phyloP scores from a whole-genome alignment of 2,888 invertebrate species.

The Trichogramma evanescens region DNA sequence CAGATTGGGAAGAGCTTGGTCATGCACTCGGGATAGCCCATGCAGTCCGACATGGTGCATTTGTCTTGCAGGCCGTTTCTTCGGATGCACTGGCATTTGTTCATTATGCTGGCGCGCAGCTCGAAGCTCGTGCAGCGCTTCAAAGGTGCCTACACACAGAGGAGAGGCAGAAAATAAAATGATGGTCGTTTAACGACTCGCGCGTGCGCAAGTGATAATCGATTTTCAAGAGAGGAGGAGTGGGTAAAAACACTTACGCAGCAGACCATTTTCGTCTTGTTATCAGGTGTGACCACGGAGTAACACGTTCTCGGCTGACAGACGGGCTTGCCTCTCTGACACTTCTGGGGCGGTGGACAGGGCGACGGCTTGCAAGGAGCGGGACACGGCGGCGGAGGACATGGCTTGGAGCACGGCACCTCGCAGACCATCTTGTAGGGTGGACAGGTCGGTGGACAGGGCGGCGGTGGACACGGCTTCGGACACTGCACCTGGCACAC shows the following conservation, averaged over 20 bases:
- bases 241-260: neutral
- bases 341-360: neutral
- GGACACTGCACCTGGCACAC: neutral
- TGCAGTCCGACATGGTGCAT: constrained; percentile 41
- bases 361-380: neutral
- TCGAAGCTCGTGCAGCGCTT: constrained; percentile 39
- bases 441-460: neutral
- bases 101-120: constrained; percentile 38
- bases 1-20: constrained; percentile 43
- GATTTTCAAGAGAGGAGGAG: no score
- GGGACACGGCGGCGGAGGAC: neutral
- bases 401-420: neutral
- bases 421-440: no score
- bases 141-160: constrained; percentile 28
- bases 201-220: no score
- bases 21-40: constrained; percentile 44
- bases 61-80: constrained; percentile 46
- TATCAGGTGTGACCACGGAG: neutral
- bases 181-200: neutral
- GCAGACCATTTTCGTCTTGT: neutral
- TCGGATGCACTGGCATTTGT: constrained; percentile 44
- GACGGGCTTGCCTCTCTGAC: neutral
- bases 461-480: constrained; percentile 1
- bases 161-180: neutral
- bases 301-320: neutral